Evolutionary conservation across 1,140 invertebrate genomes (phyloP), one percentile per base, ranked within the genome.

Genomic region (Calosoma granatense): DNA sequence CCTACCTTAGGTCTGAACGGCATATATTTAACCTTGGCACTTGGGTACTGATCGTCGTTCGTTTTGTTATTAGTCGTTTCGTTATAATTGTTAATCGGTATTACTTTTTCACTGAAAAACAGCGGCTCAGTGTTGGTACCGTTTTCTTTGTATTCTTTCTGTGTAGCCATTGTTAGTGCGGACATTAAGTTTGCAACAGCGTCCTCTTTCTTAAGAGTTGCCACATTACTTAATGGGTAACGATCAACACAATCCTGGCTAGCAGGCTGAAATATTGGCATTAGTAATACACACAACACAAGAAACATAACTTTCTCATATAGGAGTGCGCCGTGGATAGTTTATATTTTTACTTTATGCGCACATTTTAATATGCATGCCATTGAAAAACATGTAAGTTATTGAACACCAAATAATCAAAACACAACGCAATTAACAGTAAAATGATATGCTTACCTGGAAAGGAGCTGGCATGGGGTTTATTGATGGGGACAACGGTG

Each of bases 401-500:
- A 30, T 6, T 6, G 6, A 30, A 30, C 26, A 30, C 14, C 26
- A 30, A 30, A 30, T 30, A 6, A 30, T 6, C 4, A 30, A 30
- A 30, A 30, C 26, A 30, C 26, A 30, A 30, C 4, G 14, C 14
- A 30, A n/a, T 14, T 6, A 30, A 30, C 26, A 14, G 26, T 30
- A 6, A 30, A 30, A 30, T 36, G 26, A n/a, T 36, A 9, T 36
- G 6, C n/a, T 63, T 69, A 70, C 69, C 63, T 67, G 67, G 53
- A 65, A 71, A 14, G 65, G 62, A 20, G 65, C 59, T 39, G 66
- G 60, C 22, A 59, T 64, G 21, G 36, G 56, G 55, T 71, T 75
- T 22, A 73, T 61, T 12, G 74, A 69, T 55, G 78, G 77, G 20
- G 82, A 77, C 12, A 81, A 65, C 51, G 81, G 77, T 17, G 78